A percentile compares a stretch with the other conserved stretches of the same genome.
phyloP scores from a whole-genome alignment of 1,140 invertebrate genomes.

The Bombyx mori region ASM3026992v2 NC_085108.1:3249001-3249500 shows the following conservation, averaged over 20 bases:
- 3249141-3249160: constrained; percentile 47
- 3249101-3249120: constrained; percentile 34
- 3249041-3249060: too few species aligned
- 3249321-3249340: constrained; percentile 32
- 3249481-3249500: too few species aligned
- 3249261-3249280: constrained; percentile 12
- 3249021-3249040: too few species aligned
- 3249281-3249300: not conserved
- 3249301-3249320: constrained; percentile 37
- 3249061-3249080: too few species aligned
- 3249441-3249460: too few species aligned
- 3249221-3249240: constrained; percentile 1
- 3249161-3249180: constrained; percentile 29
- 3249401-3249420: constrained; percentile 1
- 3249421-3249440: not conserved
- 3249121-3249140: constrained; percentile 28
- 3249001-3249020: too few species aligned
- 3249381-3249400: not conserved
- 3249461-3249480: too few species aligned
- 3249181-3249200: constrained; percentile 38
- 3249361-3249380: constrained; percentile 13
- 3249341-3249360: constrained; percentile 44
- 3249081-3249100: too few species aligned
- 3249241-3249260: not conserved
- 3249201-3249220: constrained; percentile 32